Conservation (phyloP, 2,797 vertebrate genomes). For the Falco rusticolus region DNA sequence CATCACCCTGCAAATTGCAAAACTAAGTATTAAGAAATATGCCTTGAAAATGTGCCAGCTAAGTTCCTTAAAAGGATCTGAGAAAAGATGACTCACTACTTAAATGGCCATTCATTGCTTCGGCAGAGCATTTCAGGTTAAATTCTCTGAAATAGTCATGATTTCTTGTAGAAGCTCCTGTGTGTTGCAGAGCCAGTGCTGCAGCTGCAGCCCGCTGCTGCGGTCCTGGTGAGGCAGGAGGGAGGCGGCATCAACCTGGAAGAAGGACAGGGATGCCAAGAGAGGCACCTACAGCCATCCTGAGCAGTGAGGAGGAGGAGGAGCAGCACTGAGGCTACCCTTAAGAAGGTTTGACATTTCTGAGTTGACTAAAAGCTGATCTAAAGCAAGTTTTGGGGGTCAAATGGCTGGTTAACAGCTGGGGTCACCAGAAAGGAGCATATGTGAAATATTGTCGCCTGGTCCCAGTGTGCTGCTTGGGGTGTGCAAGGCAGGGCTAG, state of each 20-base stretch:
- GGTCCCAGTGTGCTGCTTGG: neutral
- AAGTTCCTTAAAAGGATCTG: slow-evolving; percentile 28
- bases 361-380: neutral
- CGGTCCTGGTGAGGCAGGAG: neutral
- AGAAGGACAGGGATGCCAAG: neutral
- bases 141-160: neutral
- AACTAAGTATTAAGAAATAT: slow-evolving; percentile 5
- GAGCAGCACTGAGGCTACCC: neutral
- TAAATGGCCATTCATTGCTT: neutral
- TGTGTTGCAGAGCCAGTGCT: neutral
- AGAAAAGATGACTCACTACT: slow-evolving; percentile 27
- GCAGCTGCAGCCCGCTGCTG: neutral
- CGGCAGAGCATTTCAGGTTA: neutral
- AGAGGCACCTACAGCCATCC: neutral
- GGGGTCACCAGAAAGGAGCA: neutral
- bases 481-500: neutral
- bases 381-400: neutral
- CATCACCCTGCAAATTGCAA: slow-evolving; percentile 13
- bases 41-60: neutral
- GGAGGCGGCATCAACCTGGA: neutral
- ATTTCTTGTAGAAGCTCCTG: neutral
- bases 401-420: neutral
- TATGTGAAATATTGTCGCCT: fast-evolving
- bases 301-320: neutral
- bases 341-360: neutral